phyloP scores from a whole-genome alignment of 2,113 vertebrate species.

The Triplophysa rosa region DNA sequence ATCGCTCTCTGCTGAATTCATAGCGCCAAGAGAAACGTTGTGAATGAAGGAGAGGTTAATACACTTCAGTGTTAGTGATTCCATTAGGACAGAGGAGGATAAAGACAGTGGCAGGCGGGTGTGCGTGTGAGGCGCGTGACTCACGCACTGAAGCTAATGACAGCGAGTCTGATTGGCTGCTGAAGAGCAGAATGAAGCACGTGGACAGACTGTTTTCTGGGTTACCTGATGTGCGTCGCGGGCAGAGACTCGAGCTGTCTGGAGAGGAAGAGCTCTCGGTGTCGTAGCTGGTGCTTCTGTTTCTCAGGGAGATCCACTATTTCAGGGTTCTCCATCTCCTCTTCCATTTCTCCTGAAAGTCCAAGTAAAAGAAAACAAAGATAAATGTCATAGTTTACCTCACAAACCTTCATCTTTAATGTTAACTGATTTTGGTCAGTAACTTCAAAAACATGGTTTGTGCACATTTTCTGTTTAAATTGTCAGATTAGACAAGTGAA shows the following conservation, averaged over 20 bases:
- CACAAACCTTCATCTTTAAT: constrained; percentile 32
- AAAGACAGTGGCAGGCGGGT: not conserved
- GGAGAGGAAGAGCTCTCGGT: constrained; percentile 92
- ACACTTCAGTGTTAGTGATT: not conserved
- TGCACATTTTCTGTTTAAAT: no score
- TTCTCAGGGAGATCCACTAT: constrained; percentile 91
- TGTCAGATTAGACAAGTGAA: no score
- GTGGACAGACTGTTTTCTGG: not conserved
- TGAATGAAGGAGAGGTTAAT: constrained; percentile 11
- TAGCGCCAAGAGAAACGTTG: not conserved
- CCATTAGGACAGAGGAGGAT: constrained; percentile 16
- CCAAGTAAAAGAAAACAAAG: constrained; percentile 46
- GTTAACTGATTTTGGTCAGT: no score
- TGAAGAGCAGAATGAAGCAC: not conserved
- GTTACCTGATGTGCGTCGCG: constrained; percentile 93
- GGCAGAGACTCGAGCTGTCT: constrained; percentile 94
- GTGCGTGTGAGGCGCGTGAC: not conserved
- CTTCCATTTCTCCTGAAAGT: constrained; percentile 87
- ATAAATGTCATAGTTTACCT: constrained; percentile 38
- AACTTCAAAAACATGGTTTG: no score
- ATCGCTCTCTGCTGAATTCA: not conserved
- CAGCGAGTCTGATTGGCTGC: not conserved
- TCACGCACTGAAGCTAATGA: not conserved
- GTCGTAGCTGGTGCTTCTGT: constrained; percentile 92
- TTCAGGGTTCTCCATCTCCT: constrained; percentile 96